Conservation (phyloP, 2,797 vertebrate species). For the Borostomias antarcticus region DNA sequence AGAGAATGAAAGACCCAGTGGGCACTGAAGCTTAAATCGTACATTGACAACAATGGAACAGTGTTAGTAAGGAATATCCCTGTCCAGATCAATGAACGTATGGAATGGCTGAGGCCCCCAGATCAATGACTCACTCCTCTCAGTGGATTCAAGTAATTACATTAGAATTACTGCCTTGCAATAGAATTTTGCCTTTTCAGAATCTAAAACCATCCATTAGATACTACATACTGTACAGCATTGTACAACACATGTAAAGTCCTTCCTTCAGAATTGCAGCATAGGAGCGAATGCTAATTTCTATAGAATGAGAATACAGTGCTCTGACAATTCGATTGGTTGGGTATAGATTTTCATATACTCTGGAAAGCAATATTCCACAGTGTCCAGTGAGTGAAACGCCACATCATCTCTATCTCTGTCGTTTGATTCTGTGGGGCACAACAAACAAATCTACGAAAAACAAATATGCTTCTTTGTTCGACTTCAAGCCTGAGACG, state of each 20-base stretch:
- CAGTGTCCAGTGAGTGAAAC: no score
- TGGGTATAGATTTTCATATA: no score
- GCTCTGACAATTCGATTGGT: no score
- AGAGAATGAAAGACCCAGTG: constrained; percentile 36
- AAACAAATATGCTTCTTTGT: background rate
- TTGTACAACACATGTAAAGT: constrained; percentile 60
- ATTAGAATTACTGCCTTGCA: constrained; percentile 77
- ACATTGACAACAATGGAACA: constrained; percentile 55
- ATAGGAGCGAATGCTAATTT: no score
- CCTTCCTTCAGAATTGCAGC: constrained; percentile 55
- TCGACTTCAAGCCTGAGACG: background rate
- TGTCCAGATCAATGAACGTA: constrained; percentile 68
- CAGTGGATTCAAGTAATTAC: constrained; percentile 78
- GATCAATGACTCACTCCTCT: constrained; percentile 72
- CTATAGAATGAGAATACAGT: no score
- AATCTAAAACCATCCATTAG: constrained; percentile 69
- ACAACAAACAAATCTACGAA: background rate
- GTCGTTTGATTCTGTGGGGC: no score
- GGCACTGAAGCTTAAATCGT: constrained; percentile 60
- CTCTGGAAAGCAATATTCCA: no score
- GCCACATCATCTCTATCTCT: no score
- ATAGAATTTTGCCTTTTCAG: constrained; percentile 69
- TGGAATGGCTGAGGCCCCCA: constrained; percentile 67
- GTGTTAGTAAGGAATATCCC: constrained; percentile 71
- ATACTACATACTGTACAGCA: constrained; percentile 60